Evolutionary conservation across 2,113 vertebrate genomes (phyloP).

Genomic region (Perccottus glenii): DNA sequence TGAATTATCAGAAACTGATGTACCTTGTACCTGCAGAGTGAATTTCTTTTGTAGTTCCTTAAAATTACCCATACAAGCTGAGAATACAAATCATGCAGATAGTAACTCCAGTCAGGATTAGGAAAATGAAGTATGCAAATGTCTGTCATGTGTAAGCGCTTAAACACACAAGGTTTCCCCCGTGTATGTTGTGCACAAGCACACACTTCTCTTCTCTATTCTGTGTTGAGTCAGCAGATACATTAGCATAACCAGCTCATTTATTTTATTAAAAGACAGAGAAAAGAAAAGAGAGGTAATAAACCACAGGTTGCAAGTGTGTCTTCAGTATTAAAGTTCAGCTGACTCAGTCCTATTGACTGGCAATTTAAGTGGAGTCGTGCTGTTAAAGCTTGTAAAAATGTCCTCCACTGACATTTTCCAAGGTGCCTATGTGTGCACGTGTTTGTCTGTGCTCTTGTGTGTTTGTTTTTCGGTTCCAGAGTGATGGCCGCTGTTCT

Average conservation of each 20-base stretch:
- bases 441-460: constrained; percentile 1
- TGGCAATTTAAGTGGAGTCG: constrained; percentile 36
- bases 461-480: constrained; percentile 53
- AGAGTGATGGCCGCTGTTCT: constrained; percentile 61
- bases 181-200: constrained; percentile 8
- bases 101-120: constrained; percentile 33
- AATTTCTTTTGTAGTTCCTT: constrained; percentile 21
- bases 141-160: constrained; percentile 10
- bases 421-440: constrained; percentile 19
- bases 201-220: constrained; percentile 30
- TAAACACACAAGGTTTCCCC: constrained; percentile 17
- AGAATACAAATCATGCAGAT: constrained; percentile 22
- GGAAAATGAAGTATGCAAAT: constrained; percentile 49
- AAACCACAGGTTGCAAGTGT: constrained; percentile 42
- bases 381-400: constrained; percentile 40
- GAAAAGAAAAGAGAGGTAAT: constrained; percentile 11
- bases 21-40: constrained; percentile 24
- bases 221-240: constrained; percentile 57
- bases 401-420: constrained; percentile 27
- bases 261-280: constrained; percentile 53
- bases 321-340: constrained; percentile 51
- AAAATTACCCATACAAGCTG: constrained; percentile 10
- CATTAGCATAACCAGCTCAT: constrained; percentile 61
- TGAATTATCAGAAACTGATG: constrained; percentile 13
- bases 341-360: constrained; percentile 66